Evolutionary conservation across 2,113 vertebrate genomes (phyloP).

Genomic region (Diadophis punctatus): DNA sequence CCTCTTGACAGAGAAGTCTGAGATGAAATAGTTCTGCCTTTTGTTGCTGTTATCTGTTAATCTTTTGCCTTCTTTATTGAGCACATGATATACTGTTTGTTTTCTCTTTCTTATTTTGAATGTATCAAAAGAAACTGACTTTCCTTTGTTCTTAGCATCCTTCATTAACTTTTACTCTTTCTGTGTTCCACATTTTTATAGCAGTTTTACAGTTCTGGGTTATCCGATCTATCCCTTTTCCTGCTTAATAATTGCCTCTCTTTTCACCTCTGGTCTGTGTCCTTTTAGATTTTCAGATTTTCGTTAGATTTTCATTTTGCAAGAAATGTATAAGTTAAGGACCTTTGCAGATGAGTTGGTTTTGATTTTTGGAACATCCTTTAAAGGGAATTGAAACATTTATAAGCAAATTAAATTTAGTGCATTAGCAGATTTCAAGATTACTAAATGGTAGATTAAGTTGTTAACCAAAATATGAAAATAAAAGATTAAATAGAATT

Average conservation of each 20-base stretch:
- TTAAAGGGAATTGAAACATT: not conserved
- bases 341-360: not conserved
- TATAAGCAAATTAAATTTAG: not conserved
- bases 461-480: not conserved
- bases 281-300: not conserved
- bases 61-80: not conserved
- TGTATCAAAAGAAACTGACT: not conserved
- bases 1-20: not conserved
- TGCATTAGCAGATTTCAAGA: not conserved
- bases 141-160: not conserved
- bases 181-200: not conserved
- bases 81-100: not conserved
- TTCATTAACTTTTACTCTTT: not conserved
- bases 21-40: not conserved
- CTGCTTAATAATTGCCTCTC: not conserved
- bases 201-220: not conserved
- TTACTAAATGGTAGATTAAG: not conserved
- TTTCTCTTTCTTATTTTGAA: not conserved
- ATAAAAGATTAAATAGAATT: not conserved
- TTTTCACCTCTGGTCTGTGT: not conserved
- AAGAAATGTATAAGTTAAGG: not conserved
- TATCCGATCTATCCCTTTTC: not conserved
- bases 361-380: not conserved
- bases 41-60: not conserved
- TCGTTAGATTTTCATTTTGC: not conserved